A percentile compares a stretch with the other conserved stretches of the same genome.
These are phyloP conservation scores for Tolypeutes matacus DNA, from an alignment of 2,797 vertebrate species.

Conservation along the genomic window DNA sequence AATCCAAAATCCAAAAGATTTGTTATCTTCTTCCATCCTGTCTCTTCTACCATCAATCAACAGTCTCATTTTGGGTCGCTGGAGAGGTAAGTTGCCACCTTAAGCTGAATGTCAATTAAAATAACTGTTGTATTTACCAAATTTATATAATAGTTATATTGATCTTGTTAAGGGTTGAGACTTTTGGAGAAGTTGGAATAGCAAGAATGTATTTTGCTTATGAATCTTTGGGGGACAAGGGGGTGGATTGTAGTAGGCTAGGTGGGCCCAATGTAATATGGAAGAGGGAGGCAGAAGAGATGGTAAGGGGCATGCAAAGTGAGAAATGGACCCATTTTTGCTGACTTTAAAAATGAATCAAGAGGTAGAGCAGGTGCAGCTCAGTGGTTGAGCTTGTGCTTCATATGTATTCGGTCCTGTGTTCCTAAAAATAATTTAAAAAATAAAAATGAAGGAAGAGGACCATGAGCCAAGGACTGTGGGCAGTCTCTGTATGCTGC, in stretches of 20 bases:
- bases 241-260: background rate
- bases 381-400: too few relatives aligned
- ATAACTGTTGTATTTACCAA: background rate
- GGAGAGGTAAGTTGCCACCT: background rate
- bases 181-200: background rate
- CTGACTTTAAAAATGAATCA: background rate
- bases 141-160: background rate
- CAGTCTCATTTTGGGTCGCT: background rate
- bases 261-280: background rate
- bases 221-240: background rate
- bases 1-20: background rate
- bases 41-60: background rate
- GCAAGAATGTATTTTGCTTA: background rate
- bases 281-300: background rate
- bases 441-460: too few relatives aligned
- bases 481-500: too few relatives aligned
- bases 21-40: background rate
- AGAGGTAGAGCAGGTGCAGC: background rate
- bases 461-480: too few relatives aligned
- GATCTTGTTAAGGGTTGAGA: background rate
- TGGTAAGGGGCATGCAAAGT: background rate
- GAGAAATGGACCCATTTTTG: background rate
- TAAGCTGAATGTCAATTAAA: constrained; percentile 12
- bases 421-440: too few relatives aligned
- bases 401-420: too few relatives aligned